A percentile compares a stretch with the other conserved stretches of the same genome.
Conservation (phyloP, 2,797 vertebrate species). For the Nothura maculosa region DNA sequence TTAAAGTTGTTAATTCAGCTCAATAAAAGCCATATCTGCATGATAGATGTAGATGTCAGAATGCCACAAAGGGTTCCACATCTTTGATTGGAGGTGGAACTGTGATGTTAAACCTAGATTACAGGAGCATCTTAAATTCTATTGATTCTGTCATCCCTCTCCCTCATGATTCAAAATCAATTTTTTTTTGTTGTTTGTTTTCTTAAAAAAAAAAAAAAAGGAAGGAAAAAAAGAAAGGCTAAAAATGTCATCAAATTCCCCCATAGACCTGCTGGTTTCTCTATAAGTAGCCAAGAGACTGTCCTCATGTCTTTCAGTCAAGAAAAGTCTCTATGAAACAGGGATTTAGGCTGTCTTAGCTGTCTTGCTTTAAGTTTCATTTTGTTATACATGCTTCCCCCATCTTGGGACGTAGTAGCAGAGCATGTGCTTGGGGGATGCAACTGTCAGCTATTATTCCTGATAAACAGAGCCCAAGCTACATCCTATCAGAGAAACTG, state of each 20-base stretch:
- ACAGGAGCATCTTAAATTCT: conserved; percentile 76
- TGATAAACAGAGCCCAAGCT: conserved; percentile 64
- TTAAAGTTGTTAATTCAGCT: conserved; percentile 67
- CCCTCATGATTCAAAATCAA: conserved; percentile 63
- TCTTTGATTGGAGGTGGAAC: conserved; percentile 77
- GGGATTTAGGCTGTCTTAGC: conserved; percentile 54
- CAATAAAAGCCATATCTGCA: conserved; percentile 53
- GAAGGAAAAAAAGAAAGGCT: not conserved
- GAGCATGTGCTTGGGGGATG: conserved; percentile 55
- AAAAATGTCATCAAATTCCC: conserved; percentile 12
- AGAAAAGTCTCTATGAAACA: conserved; percentile 36
- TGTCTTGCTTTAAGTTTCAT: conserved; percentile 64
- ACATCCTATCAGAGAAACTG: conserved; percentile 58
- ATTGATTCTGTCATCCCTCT: conserved; percentile 74
- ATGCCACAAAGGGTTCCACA: conserved; percentile 49
- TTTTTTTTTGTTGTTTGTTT: not conserved
- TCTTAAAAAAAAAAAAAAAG: not conserved
- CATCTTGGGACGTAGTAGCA: conserved; percentile 21
- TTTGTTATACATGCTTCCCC: conserved; percentile 54
- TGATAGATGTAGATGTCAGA: conserved; percentile 74
- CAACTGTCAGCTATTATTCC: conserved; percentile 66
- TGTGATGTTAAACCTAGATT: conserved; percentile 71
- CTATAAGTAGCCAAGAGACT: conserved; percentile 38
- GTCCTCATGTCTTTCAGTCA: conserved; percentile 30
- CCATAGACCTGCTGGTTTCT: conserved; percentile 6